These are phyloP conservation scores for Tachysurus vachellii DNA, from an alignment of 2,113 vertebrate genomes.

Conservation along the genomic window DNA sequence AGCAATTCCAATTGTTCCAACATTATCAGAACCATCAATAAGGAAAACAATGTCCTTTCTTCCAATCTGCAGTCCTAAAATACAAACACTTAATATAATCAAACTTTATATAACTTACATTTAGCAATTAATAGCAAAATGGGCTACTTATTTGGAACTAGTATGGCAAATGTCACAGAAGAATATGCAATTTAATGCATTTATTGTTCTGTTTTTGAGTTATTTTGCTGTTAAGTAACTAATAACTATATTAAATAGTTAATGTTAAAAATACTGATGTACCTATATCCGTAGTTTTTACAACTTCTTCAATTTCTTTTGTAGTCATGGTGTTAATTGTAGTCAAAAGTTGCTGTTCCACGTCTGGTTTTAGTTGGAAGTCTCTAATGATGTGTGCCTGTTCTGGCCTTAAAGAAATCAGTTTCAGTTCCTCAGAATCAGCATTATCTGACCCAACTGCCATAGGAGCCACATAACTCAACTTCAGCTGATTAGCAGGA, in stretches of 20 bases:
- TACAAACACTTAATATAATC: slow-evolving; percentile 1
- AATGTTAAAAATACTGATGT: not conserved
- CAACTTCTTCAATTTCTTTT: slow-evolving; percentile 50
- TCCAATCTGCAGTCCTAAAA: slow-evolving; percentile 68
- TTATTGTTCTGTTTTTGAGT: not conserved
- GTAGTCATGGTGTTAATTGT: slow-evolving; percentile 79
- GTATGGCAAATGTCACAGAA: slow-evolving; percentile 6
- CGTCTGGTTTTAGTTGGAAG: slow-evolving; percentile 78
- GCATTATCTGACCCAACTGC: slow-evolving; percentile 77
- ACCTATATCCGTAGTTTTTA: slow-evolving; percentile 17
- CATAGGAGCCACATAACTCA: slow-evolving; percentile 78
- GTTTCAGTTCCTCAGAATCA: slow-evolving; percentile 77
- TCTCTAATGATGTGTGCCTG: slow-evolving; percentile 78
- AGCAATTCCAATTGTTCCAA: slow-evolving; percentile 70
- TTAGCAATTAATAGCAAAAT: not conserved
- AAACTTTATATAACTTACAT: not conserved
- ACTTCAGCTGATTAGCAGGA: slow-evolving; percentile 80
- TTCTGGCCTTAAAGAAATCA: slow-evolving; percentile 83
- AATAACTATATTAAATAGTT: not conserved
- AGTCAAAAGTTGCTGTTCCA: slow-evolving; percentile 80
- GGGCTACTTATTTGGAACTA: not conserved
- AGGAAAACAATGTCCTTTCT: slow-evolving; percentile 91
- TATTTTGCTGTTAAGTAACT: not conserved
- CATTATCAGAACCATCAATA: slow-evolving; percentile 84
- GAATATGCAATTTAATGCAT: not conserved